Conservation (phyloP, 2,888 invertebrate genomes). For the Cheilosia scutellata region DNA sequence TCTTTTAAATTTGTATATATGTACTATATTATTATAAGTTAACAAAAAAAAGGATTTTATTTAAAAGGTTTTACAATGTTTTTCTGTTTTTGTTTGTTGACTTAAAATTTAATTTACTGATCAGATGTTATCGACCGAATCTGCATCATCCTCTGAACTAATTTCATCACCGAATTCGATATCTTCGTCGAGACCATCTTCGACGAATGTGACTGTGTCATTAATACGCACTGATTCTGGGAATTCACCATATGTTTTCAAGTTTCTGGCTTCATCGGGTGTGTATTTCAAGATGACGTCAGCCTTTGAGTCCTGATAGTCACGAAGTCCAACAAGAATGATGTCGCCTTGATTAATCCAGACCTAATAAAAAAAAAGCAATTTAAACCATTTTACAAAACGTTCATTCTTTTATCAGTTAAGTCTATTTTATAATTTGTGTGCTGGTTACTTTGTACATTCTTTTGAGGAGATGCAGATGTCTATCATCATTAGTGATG, state of each 20-base stretch:
- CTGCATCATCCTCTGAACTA: slow-evolving; percentile 94
- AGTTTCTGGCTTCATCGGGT: slow-evolving; percentile 98
- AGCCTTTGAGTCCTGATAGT: slow-evolving; percentile 98
- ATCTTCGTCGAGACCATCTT: slow-evolving; percentile 97
- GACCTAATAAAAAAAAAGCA: slow-evolving; percentile 85
- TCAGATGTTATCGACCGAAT: slow-evolving; percentile 88
- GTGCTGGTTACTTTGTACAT: no score
- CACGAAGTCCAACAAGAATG: slow-evolving; percentile 97
- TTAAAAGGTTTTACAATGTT: slow-evolving; percentile 38
- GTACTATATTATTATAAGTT: slow-evolving; percentile 36
- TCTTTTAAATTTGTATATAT: slow-evolving; percentile 47
- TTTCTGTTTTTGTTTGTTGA: slow-evolving; percentile 39
- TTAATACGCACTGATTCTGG: slow-evolving; percentile 99
- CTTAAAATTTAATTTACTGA: slow-evolving; percentile 79
- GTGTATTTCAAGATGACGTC: slow-evolving; percentile 99
- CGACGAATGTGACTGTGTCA: slow-evolving; percentile 97
- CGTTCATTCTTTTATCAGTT: neutral
- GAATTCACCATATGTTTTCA: slow-evolving; percentile 99
- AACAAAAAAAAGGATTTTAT: slow-evolving; percentile 51
- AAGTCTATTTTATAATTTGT: no score
- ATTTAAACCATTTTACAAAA: neutral
- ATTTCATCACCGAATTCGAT: slow-evolving; percentile 98
- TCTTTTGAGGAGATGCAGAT: no score
- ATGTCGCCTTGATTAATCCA: slow-evolving; percentile 99
- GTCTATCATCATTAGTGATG: no score